These are phyloP conservation scores for Mamestra configurata DNA, from an alignment of 1,140 invertebrate genomes.

Conservation along the genomic window DNA sequence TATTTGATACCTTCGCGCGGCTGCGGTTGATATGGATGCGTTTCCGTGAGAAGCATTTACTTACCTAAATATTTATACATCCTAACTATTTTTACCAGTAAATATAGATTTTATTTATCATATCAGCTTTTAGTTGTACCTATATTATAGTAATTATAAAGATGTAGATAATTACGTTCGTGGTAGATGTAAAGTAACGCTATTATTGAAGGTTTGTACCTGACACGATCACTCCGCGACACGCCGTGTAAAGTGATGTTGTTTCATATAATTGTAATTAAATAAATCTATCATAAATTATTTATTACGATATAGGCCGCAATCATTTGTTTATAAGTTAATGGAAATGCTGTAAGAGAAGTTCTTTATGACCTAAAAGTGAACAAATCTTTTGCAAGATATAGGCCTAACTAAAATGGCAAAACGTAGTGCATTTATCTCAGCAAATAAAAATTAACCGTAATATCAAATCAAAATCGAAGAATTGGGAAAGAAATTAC, in stretches of 20 bases:
- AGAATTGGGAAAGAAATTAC: no score
- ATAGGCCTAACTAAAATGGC: conserved; percentile 37
- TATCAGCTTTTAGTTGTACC: conserved; percentile 78
- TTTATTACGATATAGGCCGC: conserved; percentile 32
- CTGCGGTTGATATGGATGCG: conserved; percentile 54
- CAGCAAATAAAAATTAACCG: neutral
- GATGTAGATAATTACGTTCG: conserved; percentile 72
- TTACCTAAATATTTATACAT: conserved; percentile 72
- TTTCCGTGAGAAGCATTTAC: conserved; percentile 70
- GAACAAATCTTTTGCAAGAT: neutral
- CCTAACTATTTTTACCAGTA: conserved; percentile 73
- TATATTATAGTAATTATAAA: conserved; percentile 64
- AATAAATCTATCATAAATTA: conserved; percentile 60
- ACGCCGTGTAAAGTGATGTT: conserved; percentile 53
- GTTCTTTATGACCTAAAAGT: conserved; percentile 4
- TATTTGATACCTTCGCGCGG: conserved; percentile 57
- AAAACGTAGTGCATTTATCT: conserved; percentile 14
- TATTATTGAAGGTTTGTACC: conserved; percentile 72
- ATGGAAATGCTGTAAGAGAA: conserved; percentile 45
- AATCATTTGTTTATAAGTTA: neutral
- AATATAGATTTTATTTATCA: conserved; percentile 84
- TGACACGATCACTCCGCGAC: conserved; percentile 62
- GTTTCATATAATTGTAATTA: conserved; percentile 55
- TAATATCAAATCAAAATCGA: neutral
- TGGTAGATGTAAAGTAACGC: conserved; percentile 55